Conservation (phyloP, 2,113 vertebrate species). For the Hipposideros armiger region DNA sequence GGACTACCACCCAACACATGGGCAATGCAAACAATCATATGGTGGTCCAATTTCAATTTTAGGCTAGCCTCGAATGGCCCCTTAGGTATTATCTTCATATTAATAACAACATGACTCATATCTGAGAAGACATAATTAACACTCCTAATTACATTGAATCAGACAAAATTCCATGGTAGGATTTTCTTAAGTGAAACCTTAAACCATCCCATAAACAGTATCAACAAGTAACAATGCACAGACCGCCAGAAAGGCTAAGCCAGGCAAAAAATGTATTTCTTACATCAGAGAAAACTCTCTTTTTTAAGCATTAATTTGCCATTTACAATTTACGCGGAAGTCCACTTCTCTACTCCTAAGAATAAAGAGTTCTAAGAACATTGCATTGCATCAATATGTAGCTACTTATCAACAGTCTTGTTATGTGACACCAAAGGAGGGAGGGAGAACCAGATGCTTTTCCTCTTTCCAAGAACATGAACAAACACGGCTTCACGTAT, state of each 20-base stretch:
- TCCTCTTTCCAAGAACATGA: background rate
- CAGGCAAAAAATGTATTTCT: background rate
- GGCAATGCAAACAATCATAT: background rate
- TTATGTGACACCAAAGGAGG: background rate
- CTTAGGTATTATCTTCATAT: background rate
- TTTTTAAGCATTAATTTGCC: constrained; percentile 15
- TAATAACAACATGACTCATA: background rate
- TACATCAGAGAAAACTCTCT: background rate
- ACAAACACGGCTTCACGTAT: background rate
- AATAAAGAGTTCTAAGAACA: constrained; percentile 21
- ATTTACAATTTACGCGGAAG: background rate
- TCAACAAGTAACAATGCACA: background rate
- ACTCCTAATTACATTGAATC: background rate
- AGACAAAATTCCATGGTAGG: background rate
- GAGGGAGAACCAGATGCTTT: background rate
- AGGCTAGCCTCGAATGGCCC: background rate
- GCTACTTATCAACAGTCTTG: constrained; percentile 27
- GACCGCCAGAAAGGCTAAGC: background rate
- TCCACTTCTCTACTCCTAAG: background rate
- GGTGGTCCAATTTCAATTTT: background rate
- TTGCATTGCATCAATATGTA: background rate
- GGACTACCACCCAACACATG: background rate
- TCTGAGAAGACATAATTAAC: constrained; percentile 10
- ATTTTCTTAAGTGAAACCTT: background rate
- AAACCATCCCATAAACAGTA: background rate